Base-by-base conservation (phyloP, 2,113 vertebrate genomes). In the Rhabdomys dilectus region DNA sequence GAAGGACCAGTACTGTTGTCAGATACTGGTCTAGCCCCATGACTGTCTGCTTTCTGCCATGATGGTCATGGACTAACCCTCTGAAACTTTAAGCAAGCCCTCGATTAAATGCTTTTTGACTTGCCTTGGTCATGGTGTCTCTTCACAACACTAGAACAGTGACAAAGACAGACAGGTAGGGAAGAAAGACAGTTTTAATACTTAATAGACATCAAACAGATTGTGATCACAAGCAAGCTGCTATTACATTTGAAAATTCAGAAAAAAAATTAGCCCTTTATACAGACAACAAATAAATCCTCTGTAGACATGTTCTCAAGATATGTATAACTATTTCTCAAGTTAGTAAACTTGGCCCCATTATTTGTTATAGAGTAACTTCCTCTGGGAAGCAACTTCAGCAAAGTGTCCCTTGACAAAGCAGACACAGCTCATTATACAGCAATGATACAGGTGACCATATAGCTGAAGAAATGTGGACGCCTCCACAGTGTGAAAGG, bases 371-470 rank as follows among this genome's bases (percentile, higher is more conserved):
- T 53, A 36, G 53, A 81, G 45, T 24, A 86, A 45, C 8, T 53
- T 89, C 53, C 84, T 60, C 78, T 75, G 72, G 24, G 62, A 93
- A 51, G 26, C 58, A 58, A 96, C 81, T 95, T 96, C 91, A 85
- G n/a, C 58, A 89, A 26, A 36, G 42, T 90, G 16, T 78, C 22
- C 31, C 53, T 34, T 4, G 81, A 42, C 68, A 78, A 3, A 19
- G n/a, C 29, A 93, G 48, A 80, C 48, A 56, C 17, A 56, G 48
- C 16, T 94, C 48, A 31, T 66, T 13, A 31, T 66, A 66, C 29
- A 90, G 85, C 60, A 53, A 31, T 45, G 31, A 60, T 19, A 36
- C 53, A 51, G 85, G n/a, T 39, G 90, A 12, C 19, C 81, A 45
- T n/a, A 9, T 42, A 85, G 68, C 4, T 89, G 66, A 31, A 56